Base-by-base conservation (phyloP, 1,140 invertebrate species). In the Lethocerus indicus region DNA sequence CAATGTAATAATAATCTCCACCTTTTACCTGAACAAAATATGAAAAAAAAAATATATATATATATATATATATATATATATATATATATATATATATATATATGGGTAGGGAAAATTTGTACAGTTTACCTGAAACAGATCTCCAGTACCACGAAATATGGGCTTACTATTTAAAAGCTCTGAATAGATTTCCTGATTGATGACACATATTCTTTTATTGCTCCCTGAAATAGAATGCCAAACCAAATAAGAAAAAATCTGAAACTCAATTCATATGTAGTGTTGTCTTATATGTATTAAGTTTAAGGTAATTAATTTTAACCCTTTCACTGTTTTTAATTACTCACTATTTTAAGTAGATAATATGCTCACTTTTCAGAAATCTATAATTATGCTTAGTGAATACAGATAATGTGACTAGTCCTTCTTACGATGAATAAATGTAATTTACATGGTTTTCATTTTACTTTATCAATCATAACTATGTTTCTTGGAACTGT, bases 61-160 rank as follows among this genome's bases (percentile, higher is more conserved):
- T 5, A 5, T 14, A 9, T 25, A 12, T 5, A 25, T 39, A 28
- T 13, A 24, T 25, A 9, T 32, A 48, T 6, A 40, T 47, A 35
- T 26, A 39, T 50, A 32, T 45, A 20, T 47, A 35, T 2, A 53
- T 37, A 27, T 51, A 25, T 29, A 27, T 42, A 32, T 28, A 29
- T 52, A 41, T 13, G 62, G 7, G 29, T 7, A 32, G 29, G 29
- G 29, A 9, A n/a, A 7, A 32, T n/a, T 32, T n/a, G 13, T 40
- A 43, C 23, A 48, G 16, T 37, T 44, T 54, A 53, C 16, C 43
- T 50, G 23, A 12, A 71, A 81, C 43, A 76, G 50, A 62, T 87
- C 83, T 39, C 82, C 82, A 49, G 80, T 81, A 53, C 70, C 63
- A 56, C 80, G 63, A 63, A 74, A 75, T 50, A 76, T 60, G 29